phyloP scores from a whole-genome alignment of 2,797 vertebrate genomes.

The Enteromius thamalakanensis region DNA sequence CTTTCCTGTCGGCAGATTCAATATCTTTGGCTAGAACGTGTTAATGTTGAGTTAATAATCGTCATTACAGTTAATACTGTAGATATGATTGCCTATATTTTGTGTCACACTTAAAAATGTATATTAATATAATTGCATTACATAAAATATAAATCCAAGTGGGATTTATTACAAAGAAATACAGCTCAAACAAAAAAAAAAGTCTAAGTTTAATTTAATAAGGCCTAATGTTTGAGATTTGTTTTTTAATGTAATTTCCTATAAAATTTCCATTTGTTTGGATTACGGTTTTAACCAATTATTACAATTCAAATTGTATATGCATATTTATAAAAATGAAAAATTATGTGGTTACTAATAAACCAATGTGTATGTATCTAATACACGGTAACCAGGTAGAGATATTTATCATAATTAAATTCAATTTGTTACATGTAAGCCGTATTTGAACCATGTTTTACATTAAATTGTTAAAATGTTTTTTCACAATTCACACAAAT shows the following conservation, averaged over 20 bases:
- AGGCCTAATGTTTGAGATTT: neutral
- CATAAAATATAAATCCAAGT: neutral
- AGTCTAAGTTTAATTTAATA: neutral
- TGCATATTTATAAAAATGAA: neutral
- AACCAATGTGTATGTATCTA: neutral
- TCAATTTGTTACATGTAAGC: no score
- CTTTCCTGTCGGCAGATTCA: neutral
- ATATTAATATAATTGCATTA: neutral
- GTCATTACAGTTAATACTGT: neutral
- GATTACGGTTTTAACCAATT: neutral
- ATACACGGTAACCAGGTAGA: neutral
- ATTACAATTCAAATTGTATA: neutral
- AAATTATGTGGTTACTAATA: neutral
- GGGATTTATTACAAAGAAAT: neutral
- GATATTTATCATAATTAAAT: neutral
- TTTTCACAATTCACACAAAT: no score
- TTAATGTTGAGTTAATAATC: neutral
- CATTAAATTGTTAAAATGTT: no score
- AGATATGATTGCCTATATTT: neutral
- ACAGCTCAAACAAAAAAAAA: neutral
- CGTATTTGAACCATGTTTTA: no score
- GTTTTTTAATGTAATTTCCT: neutral
- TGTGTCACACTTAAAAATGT: neutral
- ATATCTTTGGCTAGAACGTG: neutral
- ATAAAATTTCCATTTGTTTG: neutral